phyloP scores from a whole-genome alignment of 2,113 vertebrate genomes.

The Neoarius graeffei region DNA sequence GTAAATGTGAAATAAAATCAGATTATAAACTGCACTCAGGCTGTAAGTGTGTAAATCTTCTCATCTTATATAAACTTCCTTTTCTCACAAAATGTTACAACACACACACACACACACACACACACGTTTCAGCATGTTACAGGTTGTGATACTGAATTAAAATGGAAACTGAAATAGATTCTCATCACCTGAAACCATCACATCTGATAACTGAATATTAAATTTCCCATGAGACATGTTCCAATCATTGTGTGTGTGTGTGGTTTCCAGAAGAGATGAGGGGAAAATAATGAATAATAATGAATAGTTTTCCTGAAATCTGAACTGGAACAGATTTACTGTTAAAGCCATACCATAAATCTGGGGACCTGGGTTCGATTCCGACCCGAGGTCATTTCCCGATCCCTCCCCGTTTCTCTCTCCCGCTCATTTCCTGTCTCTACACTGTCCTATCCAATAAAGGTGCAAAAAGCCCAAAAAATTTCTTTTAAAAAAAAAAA shows the following conservation, averaged over 20 bases:
- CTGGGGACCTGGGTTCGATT: no score
- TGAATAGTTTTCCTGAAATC: no score
- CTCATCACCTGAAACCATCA: neutral
- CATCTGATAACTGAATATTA: neutral
- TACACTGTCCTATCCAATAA: no score
- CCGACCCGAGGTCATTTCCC: no score
- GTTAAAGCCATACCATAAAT: no score
- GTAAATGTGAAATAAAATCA: neutral
- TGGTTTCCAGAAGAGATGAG: neutral
- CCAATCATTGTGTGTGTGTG: neutral
- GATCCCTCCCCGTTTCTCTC: no score
- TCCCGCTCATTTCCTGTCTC: no score
- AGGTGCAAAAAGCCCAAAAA: no score
- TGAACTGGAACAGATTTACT: no score
- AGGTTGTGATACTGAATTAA: neutral
- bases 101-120: neutral
- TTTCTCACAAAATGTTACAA: neutral
- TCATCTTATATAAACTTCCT: conserved; percentile 9
- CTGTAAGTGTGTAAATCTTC: neutral
- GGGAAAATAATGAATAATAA: no score
- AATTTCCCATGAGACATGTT: neutral
- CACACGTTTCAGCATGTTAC: neutral
- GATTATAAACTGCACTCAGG: neutral
- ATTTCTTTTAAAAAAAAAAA: no score
- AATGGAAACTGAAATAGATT: neutral